Conservation (phyloP, 2,797 vertebrate species). For the Sylvilagus floridanus region DNA sequence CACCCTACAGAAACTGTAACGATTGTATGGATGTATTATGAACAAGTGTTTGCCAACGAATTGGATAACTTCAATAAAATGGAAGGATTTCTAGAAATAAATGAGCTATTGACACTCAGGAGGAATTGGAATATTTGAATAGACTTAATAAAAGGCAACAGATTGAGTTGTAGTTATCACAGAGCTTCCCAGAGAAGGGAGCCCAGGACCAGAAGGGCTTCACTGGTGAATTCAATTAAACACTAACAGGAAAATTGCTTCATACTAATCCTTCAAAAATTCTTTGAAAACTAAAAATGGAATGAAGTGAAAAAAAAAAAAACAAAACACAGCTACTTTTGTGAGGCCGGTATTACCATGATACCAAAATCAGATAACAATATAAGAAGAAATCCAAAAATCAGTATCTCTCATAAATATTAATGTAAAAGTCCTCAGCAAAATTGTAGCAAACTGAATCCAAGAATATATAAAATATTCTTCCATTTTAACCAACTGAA, state of each 20-base stretch:
- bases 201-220: neutral
- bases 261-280: neutral
- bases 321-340: neutral
- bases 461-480: neutral
- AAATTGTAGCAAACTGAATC: neutral
- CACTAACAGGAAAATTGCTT: slow-evolving; percentile 5
- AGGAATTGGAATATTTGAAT: neutral
- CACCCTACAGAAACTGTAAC: neutral
- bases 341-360: neutral
- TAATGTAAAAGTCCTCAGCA: too few species aligned
- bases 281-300: neutral
- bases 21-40: neutral
- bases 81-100: slow-evolving; percentile 13
- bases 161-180: neutral
- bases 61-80: neutral
- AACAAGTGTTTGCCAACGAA: neutral
- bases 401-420: neutral
- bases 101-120: neutral
- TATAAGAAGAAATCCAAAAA: neutral
- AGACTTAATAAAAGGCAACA: neutral
- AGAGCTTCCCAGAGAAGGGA: neutral
- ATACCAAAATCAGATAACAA: neutral
- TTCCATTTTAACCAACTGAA: neutral
- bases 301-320: neutral
- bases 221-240: neutral